Evolutionary conservation across 2,888 invertebrate species (phyloP), one percentile per base, ranked within the genome.

Genomic region (Teleiodes luculella): DNA sequence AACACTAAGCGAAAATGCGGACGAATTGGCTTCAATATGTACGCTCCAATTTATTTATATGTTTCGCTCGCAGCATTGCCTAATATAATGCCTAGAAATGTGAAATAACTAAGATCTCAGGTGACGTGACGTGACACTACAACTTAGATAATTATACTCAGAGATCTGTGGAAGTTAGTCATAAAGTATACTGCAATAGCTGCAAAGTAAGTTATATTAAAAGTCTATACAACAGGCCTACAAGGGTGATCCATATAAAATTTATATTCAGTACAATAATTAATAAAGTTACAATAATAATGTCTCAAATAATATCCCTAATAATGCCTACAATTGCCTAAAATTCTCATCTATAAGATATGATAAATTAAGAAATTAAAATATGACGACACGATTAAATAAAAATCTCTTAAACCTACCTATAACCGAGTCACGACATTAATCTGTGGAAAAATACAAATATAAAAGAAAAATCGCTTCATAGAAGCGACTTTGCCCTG

Each of bases 401-500:
- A 56, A 57, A 41, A 47, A 52, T 54, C 16, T 47, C 47, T 51
- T 57, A 51, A 48, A 28, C 47, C 47, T 52, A 54, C 43, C 10
- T 52, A 31, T 37, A 41, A 52, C 14, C 16, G 8, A 46, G 20
- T 41, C 14, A 52, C 59, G 60, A 60, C 45, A 52, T 58, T 57
- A 53, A 58, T 55, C 55, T 59, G 56, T 53, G 59, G 63, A 63
- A 58, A 68, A 70, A 64, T 63, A 60, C 60, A 61, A 61, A 59
- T 60, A 58, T 62, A 63, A 53, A 68, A 68, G 67, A 63, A 55
- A 24, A 52, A 66, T 71, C 77, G 69, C 87, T 87, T 86, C 86
- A 86, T 85, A 83, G 85, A 86, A 87, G 86, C 82, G 74, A 79
- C 66, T 61, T 63, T 67, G 76, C 73, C 70, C 72, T 77, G 83